Conservation (phyloP, 2,888 invertebrate species). For the Diarsia mendica region DNA sequence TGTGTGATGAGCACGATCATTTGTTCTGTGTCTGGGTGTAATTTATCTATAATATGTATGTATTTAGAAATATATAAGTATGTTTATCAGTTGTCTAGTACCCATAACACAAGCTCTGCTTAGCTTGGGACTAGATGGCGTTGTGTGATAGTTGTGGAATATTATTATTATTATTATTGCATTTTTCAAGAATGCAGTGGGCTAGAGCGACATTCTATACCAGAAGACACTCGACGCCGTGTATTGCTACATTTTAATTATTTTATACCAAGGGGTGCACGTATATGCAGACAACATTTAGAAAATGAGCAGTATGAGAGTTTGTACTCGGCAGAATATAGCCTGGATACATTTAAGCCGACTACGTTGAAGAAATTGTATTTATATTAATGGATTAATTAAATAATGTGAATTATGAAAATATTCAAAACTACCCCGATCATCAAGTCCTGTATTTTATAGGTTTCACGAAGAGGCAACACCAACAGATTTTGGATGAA, state of each 20-base stretch:
- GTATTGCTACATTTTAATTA: not conserved
- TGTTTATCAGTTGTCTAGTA: no score
- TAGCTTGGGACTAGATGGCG: no score
- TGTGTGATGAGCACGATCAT: no score
- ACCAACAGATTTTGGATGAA: slow-evolving; percentile 7
- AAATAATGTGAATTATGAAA: slow-evolving; percentile 11
- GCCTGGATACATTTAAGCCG: slow-evolving; percentile 3
- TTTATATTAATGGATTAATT: slow-evolving; percentile 17
- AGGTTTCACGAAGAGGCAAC: slow-evolving; percentile 14
- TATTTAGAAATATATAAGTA: no score
- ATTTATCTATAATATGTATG: no score
- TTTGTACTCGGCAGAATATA: slow-evolving; percentile 6
- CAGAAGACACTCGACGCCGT: slow-evolving; percentile 18
- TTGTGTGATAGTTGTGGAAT: no score
- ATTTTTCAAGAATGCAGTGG: slow-evolving; percentile 16
- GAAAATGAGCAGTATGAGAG: slow-evolving; percentile 4
- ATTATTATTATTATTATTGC: no score
- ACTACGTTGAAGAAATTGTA: slow-evolving; percentile 17
- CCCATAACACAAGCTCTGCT: no score
- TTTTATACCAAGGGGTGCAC: slow-evolving; percentile 14
- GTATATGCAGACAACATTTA: not conserved
- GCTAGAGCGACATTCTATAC: slow-evolving; percentile 17
- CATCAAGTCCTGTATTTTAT: slow-evolving; percentile 15
- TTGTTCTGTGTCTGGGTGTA: no score
- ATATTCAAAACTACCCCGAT: slow-evolving; percentile 18